Conservation (phyloP, 2,888 invertebrate species). For the Patella ulyssiponensis region DNA sequence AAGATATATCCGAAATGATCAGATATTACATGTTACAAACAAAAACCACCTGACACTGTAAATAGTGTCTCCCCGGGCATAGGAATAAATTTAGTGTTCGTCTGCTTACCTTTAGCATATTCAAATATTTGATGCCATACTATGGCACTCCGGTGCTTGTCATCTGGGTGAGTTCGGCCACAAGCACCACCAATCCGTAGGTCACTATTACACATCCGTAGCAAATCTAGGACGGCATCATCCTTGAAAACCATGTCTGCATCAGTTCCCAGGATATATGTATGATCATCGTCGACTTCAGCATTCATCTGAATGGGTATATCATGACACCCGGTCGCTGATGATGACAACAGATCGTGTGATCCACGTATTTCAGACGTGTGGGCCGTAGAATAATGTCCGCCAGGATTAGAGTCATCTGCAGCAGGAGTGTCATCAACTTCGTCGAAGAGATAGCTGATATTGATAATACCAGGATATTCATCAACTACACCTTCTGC, state of each 20-base stretch:
- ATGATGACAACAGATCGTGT: too few relatives aligned
- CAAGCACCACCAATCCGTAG: slow-evolving; percentile 52
- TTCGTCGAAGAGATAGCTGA: slow-evolving; percentile 24
- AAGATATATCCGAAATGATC: too few relatives aligned
- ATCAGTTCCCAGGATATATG: slow-evolving; percentile 56
- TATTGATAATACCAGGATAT: slow-evolving; percentile 16
- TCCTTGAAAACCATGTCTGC: slow-evolving; percentile 58
- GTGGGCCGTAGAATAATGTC: too few relatives aligned
- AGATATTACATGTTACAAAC: too few relatives aligned
- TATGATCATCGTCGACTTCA: slow-evolving; percentile 46
- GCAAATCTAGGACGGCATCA: slow-evolving; percentile 45
- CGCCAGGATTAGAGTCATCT: background rate
- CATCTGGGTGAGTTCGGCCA: slow-evolving; percentile 53
- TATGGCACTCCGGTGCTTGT: slow-evolving; percentile 46
- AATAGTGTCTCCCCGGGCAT: too few relatives aligned
- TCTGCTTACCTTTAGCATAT: slow-evolving; percentile 51
- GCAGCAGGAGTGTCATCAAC: background rate
- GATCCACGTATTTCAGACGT: too few relatives aligned
- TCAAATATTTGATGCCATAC: slow-evolving; percentile 59
- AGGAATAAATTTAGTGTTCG: too few relatives aligned
- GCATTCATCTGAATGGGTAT: slow-evolving; percentile 11
- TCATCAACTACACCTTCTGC: slow-evolving; percentile 10
- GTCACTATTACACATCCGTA: slow-evolving; percentile 48
- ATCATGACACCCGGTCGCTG: too few relatives aligned
- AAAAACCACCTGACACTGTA: too few relatives aligned